Base-by-base conservation (phyloP, 2,113 vertebrate genomes). In the Stomatorhinus ivindoensis region DNA sequence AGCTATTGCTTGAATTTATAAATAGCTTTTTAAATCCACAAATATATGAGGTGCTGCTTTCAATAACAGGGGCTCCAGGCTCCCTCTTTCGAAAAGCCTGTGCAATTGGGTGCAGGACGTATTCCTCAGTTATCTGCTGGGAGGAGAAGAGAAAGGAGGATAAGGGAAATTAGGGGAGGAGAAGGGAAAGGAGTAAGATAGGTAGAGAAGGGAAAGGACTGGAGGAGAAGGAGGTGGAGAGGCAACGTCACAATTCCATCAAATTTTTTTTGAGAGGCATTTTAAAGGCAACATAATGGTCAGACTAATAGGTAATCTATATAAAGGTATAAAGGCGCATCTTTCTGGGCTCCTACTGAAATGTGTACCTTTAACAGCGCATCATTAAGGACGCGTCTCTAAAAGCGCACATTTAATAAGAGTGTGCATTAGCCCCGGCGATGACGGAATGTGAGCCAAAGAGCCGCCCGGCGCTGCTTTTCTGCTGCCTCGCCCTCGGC, bases 401-500 rank as follows among this genome's bases (percentile, higher is more conserved):
- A 9, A 27, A 27, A 9, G 58, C 58, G 58, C n/a, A 65, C 58
- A 65, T 65, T 65, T 65, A 27, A 65, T 65, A 65, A n/a, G 27
- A 3, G n/a, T 9, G 58, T 9, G 9, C 9, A n/a, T 65, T 65
- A 65, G 58, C 61, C n/a, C 61, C n/a, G 27, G 61, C 27, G 9
- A 69, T 69, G 61, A 31, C 61, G 27, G n/a, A 27, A 3, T 13
- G 61, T 11, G 61, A 27, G 61, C 61, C 27, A 89, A 93, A 95
- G 88, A 96, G 97, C 93, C 96, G 91, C 90, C 94, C 97, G 1
- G 94, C 94, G 47, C 95, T 97, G 92, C 97, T 95, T 91, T 98
- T 99, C 88, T 91, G 92, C 47, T 91, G 97, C 24, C 92, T 99
- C 93, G 80, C 97, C 5, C 90, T 96, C 15, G 95, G 93, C 47